Evolutionary conservation across 2,113 vertebrate species (phyloP).

Genomic region (Vanacampus margaritifer): DNA sequence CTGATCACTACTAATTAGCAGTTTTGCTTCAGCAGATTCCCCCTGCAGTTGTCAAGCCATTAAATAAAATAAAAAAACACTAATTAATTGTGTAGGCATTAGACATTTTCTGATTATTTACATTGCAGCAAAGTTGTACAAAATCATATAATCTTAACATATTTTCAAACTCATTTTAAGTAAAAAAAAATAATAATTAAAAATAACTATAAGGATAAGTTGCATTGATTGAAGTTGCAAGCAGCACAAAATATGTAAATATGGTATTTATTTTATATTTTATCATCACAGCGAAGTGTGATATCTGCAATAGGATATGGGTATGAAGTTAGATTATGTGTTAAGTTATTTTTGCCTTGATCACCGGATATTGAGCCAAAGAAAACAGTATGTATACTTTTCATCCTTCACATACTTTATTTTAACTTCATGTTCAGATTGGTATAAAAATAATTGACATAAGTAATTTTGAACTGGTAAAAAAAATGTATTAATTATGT

Average conservation of each 20-base stretch:
- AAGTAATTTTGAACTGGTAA: background rate
- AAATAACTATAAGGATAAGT: background rate
- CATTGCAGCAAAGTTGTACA: background rate
- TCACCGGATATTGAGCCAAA: conserved; percentile 54
- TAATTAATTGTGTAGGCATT: background rate
- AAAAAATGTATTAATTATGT: background rate
- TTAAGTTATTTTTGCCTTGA: conserved; percentile 12
- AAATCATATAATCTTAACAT: background rate
- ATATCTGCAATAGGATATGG: conserved; percentile 1
- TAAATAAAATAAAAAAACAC: background rate
- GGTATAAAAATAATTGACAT: background rate
- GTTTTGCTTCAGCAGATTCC: background rate
- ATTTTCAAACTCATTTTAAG: background rate
- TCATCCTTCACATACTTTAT: background rate
- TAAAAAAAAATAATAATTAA: background rate
- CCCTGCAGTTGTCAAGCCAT: background rate
- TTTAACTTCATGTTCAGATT: conserved; percentile 5
- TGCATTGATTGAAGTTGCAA: conserved; percentile 26
- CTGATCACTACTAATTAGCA: background rate
- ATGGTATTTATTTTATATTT: conserved; percentile 50
- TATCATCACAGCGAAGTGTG: background rate
- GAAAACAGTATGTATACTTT: conserved; percentile 16
- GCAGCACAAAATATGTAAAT: conserved; percentile 46
- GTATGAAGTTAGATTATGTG: background rate
- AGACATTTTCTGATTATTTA: background rate